A percentile compares a stretch with the other conserved stretches of the same genome.
phyloP scores from a whole-genome alignment of 2,113 vertebrate genomes.

The Pseudorasbora parva region DNA sequence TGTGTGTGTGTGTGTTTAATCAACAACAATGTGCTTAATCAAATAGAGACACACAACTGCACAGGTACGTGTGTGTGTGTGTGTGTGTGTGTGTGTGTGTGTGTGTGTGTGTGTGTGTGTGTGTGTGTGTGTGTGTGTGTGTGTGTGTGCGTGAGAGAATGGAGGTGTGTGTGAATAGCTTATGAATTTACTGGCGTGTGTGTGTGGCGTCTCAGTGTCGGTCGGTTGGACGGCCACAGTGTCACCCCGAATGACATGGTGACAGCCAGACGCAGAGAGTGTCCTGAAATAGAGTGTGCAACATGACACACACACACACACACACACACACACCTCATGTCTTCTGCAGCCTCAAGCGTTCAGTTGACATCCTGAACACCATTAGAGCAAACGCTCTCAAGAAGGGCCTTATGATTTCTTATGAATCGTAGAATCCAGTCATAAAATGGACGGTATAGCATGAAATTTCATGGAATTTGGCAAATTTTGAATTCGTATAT shows the following conservation, averaged over 20 bases:
- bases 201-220: constrained; percentile 40
- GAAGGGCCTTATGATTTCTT: background rate
- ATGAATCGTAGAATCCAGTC: too few relatives aligned
- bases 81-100: background rate
- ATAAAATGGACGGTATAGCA: too few relatives aligned
- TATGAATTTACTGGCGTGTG: constrained; percentile 23
- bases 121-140: background rate
- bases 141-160: background rate
- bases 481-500: too few relatives aligned
- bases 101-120: background rate
- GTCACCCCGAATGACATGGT: constrained; percentile 46
- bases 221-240: constrained; percentile 34
- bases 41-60: background rate
- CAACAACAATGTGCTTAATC: background rate
- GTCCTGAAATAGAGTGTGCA: constrained; percentile 68
- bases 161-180: background rate
- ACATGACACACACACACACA: constrained; percentile 50
- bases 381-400: background rate
- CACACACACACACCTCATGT: constrained; percentile 34
- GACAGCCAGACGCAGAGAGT: constrained; percentile 51
- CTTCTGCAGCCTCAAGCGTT: constrained; percentile 14
- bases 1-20: background rate
- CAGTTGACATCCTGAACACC: constrained; percentile 5
- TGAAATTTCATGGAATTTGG: too few relatives aligned
- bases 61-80: background rate